phyloP scores from a whole-genome alignment of 2,113 vertebrate genomes.

The Oceanites oceanicus region DNA sequence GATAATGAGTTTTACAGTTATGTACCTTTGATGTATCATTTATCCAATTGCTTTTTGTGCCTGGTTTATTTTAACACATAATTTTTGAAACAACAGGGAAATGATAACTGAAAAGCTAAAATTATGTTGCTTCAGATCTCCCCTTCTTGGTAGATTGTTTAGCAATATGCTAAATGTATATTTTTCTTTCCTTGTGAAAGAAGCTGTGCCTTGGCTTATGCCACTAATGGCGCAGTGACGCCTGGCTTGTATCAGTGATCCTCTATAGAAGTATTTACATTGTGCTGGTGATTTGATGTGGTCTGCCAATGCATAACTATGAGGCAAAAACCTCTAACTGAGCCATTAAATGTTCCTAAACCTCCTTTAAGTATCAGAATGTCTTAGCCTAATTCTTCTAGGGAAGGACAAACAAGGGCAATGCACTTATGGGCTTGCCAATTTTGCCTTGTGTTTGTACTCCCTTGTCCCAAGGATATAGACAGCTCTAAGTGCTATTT shows the following conservation, averaged over 20 bases:
- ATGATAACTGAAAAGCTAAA: neutral
- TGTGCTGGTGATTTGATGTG: neutral
- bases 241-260: neutral
- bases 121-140: neutral
- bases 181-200: neutral
- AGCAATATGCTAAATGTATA: neutral
- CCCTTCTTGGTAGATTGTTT: neutral
- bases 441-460: neutral
- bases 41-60: neutral
- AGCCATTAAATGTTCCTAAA: slow-evolving; percentile 30
- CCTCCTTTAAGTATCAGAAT: neutral
- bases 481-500: neutral
- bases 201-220: neutral
- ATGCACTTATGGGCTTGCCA: neutral
- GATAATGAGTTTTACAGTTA: neutral
- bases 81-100: neutral
- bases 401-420: slow-evolving; percentile 27
- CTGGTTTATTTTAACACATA: neutral
- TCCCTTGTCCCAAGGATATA: neutral
- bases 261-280: neutral
- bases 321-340: neutral
- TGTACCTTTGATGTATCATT: neutral
- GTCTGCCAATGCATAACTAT: neutral
- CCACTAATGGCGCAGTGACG: neutral
- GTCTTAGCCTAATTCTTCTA: neutral